These are phyloP conservation scores for Parasteatoda tepidariorum DNA, from an alignment of 1,140 invertebrate genomes.

Conservation along the genomic window DNA sequence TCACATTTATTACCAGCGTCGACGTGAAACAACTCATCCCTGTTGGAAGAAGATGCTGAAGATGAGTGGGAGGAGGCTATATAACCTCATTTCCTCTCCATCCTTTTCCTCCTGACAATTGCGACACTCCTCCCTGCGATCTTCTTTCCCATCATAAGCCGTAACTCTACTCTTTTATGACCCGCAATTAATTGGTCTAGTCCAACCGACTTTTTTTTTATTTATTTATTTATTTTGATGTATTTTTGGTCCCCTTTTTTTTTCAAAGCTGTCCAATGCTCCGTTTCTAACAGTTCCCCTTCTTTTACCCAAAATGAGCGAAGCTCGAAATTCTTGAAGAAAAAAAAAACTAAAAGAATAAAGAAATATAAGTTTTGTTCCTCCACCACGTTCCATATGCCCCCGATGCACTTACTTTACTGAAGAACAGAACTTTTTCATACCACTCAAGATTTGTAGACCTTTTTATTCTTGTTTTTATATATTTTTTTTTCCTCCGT, in stretches of 20 bases:
- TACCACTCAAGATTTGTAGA: conserved; percentile 24
- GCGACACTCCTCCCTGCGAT: neutral
- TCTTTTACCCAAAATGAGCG: neutral
- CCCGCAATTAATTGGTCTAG: conserved; percentile 53
- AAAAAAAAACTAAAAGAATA: neutral
- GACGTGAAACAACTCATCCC: conserved; percentile 14
- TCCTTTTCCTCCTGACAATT: conserved; percentile 3
- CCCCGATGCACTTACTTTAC: neutral
- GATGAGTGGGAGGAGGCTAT: conserved; percentile 40
- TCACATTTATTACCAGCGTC: conserved; percentile 11
- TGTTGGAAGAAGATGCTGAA: conserved; percentile 12
- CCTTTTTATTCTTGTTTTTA: conserved; percentile 7
- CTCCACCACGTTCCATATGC: neutral
- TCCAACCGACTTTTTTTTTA: neutral
- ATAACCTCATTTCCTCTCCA: conserved; percentile 11
- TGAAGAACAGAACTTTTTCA: conserved; percentile 10
- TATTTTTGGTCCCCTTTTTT: conserved; percentile 9
- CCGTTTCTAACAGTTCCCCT: neutral
- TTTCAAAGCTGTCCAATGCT: neutral
- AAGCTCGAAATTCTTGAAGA: conserved; percentile 7
- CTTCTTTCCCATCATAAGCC: conserved; percentile 6
- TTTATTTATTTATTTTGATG: conserved; percentile 40
- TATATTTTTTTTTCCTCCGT: conserved; percentile 9
- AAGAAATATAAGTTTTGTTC: neutral
- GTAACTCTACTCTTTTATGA: conserved; percentile 45